Evolutionary conservation across 2,888 invertebrate species (phyloP), one percentile per base, ranked within the genome.

Genomic region (Oegoconia quadripuncta): DNA sequence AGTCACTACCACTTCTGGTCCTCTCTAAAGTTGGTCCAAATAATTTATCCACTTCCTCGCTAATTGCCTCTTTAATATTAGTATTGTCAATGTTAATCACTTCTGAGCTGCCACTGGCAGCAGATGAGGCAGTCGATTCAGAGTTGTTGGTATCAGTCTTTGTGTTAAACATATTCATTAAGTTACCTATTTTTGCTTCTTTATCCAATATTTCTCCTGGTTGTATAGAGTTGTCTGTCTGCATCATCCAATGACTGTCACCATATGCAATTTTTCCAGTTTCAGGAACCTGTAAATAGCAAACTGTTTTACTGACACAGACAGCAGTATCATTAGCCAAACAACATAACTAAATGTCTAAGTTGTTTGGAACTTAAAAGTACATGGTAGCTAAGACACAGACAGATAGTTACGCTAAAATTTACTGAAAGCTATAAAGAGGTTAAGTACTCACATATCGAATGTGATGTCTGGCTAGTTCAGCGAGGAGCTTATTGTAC

Each of bases 1-100:
- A 52, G 41, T 87, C 82, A 48, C 71, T 75, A 1, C 81, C 80
- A 47, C 88, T 88, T 39, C 69, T 78, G 1, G 88, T 75, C 54
- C 88, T 70, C 57, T 83, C 84, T 34, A 88, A 57, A 2, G 73
- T 50, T 3, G 84, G 79, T 3, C 73, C 73, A 44, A 88, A 80
- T 34, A 87, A 45, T 43, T 79, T 77, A 47, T 88, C 79, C 26
- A 83, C 77, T 66, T 86, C 80, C 46, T 78, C 73, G 44, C 70
- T 80, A 14, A 82, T 75, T 63, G 75, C 76, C 34, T 65, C 70
- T 31, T 64, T 57, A 26, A 82, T 66, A 44, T 70, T 67, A 49
- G 72, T 76, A 17, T 73, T 73, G 46, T 70, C 59, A 8, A 55
- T 58, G 41, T 69, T 73, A 16, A 76, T 65, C n/a, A 69, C 59